These are phyloP conservation scores for Stictocephala bisonia DNA, from an alignment of 2,888 invertebrate genomes.

Conservation along the genomic window DNA sequence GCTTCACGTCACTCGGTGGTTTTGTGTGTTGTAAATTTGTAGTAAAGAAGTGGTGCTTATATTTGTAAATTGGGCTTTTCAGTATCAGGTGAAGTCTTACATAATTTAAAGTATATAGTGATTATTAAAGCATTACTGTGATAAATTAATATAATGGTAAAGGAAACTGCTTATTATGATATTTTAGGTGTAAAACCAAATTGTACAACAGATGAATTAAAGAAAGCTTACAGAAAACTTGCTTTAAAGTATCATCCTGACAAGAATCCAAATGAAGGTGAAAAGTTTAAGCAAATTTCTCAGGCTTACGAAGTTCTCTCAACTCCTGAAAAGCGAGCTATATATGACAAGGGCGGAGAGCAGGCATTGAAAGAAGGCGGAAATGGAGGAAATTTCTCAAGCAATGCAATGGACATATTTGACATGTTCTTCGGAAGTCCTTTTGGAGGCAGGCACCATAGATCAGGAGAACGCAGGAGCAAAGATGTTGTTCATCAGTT, in stretches of 20 bases:
- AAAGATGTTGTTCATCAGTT: slow-evolving; percentile 96
- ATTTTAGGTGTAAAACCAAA: slow-evolving; percentile 91
- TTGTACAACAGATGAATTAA: slow-evolving; percentile 89
- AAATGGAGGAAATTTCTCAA: slow-evolving; percentile 78
- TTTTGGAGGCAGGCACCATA: slow-evolving; percentile 66
- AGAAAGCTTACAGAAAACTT: slow-evolving; percentile 95
- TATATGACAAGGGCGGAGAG: slow-evolving; percentile 96
- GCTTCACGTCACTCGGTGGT: no score
- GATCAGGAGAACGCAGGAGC: slow-evolving; percentile 78
- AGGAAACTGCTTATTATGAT: slow-evolving; percentile 97
- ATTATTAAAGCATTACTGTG: no score
- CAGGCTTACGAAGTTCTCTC: slow-evolving; percentile 97
- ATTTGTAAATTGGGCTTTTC: no score
- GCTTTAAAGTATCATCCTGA: slow-evolving; percentile 98
- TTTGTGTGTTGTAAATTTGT: no score
- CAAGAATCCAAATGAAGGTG: slow-evolving; percentile 97
- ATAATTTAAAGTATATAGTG: no score
- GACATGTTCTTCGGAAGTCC: slow-evolving; percentile 91
- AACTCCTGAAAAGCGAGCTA: slow-evolving; percentile 88
- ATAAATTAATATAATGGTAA: slow-evolving; percentile 81
- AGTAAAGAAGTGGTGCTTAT: no score
- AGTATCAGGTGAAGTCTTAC: no score
- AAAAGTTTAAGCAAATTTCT: slow-evolving; percentile 96
- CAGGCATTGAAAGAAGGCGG: slow-evolving; percentile 95
- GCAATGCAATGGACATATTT: slow-evolving; percentile 97